Percentiles rank a stretch among this genome's conserved stretches.
These are phyloP conservation scores for Gorsachius magnificus DNA, from an alignment of 2,797 vertebrate species.

Conservation along the genomic window DNA sequence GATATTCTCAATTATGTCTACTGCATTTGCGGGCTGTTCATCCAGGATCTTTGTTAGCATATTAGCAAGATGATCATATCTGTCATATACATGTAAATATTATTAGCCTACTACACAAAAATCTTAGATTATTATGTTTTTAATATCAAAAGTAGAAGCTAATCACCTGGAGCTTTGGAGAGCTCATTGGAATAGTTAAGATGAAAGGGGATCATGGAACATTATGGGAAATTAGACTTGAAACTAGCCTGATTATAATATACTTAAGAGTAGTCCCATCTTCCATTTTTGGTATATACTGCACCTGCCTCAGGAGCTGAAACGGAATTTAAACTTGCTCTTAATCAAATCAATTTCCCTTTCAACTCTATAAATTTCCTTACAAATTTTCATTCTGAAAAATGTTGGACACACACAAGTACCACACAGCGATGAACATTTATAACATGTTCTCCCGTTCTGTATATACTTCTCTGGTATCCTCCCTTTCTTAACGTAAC, in stretches of 20 bases:
- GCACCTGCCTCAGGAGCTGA: neutral
- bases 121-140: neutral
- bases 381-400: neutral
- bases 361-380: neutral
- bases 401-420: neutral
- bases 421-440: neutral
- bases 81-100: conserved; percentile 59
- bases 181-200: neutral
- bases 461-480: neutral
- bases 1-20: conserved; percentile 89
- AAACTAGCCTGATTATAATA: neutral
- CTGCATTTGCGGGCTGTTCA: conserved; percentile 83
- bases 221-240: neutral
- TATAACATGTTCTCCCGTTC: neutral
- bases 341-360: neutral
- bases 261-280: neutral
- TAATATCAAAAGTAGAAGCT: neutral
- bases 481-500: neutral
- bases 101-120: neutral
- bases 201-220: neutral
- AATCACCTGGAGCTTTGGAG: neutral
- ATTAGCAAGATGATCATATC: conserved; percentile 90
- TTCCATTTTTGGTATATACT: neutral
- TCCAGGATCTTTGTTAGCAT: conserved; percentile 87
- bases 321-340: neutral